A percentile compares a stretch with the other conserved stretches of the same genome.
Evolutionary conservation across 2,797 vertebrate genomes (phyloP).

Genomic region (Esox lucius): DNA sequence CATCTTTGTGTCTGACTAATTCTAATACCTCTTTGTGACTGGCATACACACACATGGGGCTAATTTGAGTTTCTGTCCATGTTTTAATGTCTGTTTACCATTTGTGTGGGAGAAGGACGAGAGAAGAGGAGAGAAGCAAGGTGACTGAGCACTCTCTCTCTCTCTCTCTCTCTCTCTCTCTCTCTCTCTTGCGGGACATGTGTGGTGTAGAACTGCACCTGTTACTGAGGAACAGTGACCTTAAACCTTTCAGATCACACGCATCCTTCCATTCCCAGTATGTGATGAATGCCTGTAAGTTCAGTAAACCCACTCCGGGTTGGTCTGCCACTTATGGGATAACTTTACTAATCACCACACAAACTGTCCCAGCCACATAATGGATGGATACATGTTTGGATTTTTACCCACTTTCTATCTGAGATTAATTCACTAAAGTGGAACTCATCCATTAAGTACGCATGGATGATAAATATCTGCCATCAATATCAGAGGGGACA

Average conservation of each 20-base stretch:
- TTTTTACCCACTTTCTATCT: background rate
- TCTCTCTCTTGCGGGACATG: background rate
- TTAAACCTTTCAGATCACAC: background rate
- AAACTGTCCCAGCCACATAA: constrained; percentile 12
- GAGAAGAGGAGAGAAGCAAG: background rate
- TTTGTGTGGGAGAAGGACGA: background rate
- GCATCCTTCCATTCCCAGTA: background rate
- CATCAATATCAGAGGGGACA: constrained; percentile 11
- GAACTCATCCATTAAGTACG: constrained; percentile 42
- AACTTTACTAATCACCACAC: constrained; percentile 23
- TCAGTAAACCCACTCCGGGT: background rate
- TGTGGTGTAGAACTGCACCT: background rate
- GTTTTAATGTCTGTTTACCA: background rate
- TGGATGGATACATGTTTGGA: constrained; percentile 5
- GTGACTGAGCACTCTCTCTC: background rate
- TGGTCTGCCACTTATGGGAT: background rate
- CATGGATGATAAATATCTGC: constrained; percentile 42
- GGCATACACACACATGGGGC: background rate
- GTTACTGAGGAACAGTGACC: background rate
- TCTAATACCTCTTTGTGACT: constrained; percentile 29
- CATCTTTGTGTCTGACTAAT: constrained; percentile 32
- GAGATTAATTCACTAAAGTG: constrained; percentile 63
- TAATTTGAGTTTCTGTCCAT: constrained; percentile 5
- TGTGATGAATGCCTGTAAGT: background rate
- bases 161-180: too few relatives aligned